Conservation (phyloP, 92 coral and sea anemone species). For the Zoanthus sociatus region DNA sequence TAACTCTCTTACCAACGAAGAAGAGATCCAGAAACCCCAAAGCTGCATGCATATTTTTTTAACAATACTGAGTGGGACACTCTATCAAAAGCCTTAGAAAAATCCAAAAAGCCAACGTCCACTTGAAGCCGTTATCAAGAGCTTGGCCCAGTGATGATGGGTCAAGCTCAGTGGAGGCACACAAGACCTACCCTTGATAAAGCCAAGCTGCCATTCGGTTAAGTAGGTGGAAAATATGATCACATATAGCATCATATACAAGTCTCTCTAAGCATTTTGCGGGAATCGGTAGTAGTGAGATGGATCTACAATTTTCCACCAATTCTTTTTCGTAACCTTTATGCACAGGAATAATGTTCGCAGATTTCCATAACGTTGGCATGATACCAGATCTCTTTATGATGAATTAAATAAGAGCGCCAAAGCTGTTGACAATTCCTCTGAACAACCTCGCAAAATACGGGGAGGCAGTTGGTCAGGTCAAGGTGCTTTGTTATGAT, state of each 20-base stretch:
- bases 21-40: too few species aligned
- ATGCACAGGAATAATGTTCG: neutral
- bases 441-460: neutral
- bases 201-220: too few species aligned
- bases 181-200: too few species aligned
- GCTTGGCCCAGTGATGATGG: neutral
- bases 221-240: too few species aligned
- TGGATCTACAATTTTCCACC: neutral
- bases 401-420: neutral
- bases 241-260: too few species aligned
- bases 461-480: slow-evolving; percentile 2
- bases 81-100: too few species aligned
- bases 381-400: too few species aligned
- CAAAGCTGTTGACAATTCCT: neutral
- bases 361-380: too few species aligned
- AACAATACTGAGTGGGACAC: too few species aligned
- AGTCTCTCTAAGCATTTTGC: neutral
- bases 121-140: neutral
- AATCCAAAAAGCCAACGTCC: neutral
- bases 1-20: too few species aligned
- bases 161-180: neutral
- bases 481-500: neutral
- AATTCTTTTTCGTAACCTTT: neutral
- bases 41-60: too few species aligned
- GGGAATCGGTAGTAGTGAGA: neutral